Base-by-base conservation (phyloP, 2,888 invertebrate species). In the Amphiduros pacificus region DNA sequence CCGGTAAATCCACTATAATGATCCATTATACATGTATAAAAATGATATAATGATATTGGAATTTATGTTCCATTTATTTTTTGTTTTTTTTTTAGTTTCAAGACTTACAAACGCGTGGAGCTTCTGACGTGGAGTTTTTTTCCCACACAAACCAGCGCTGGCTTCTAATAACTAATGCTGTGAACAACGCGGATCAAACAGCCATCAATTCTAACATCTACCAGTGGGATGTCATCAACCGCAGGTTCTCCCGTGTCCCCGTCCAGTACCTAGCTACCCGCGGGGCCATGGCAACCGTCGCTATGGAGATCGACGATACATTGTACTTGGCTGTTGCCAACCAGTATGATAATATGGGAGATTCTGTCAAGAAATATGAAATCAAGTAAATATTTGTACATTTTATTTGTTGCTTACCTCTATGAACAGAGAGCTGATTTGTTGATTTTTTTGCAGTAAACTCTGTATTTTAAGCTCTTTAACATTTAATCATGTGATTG, bases 301-400 rank as follows among this genome's bases (percentile, higher is more conserved):
- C 72, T 9, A 72, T 77, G 56, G 60, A 55, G 22, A 72, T 75
- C 5, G 71, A 72, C 44, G 69, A 70, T 4, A 70, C 68, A 6
- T 61, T 71, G 4, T 78, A 71, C 59, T 62, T 79, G 58, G 75
- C 73, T 27, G 70, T 79, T 0, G 76, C 77, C 22, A 79, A 77
- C 60, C 69, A 72, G 36, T 76, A 73, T 55, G 76, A 79, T 55
- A 64, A 69, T 62, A 31, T 60, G 55, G n/a, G n/a, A n/a, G n/a
- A n/a, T n/a, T n/a, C n/a, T n/a, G 24, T 56, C 48, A 67, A 68
- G 58, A 68, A 63, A 2, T 72, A 70, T 53, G 65, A 73, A 58
- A 59, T 76, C 28, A 71, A 74, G 74, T 74, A 52, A 44, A 29
- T 11, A 49, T 61, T 17, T 1, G 1, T 29, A 14, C 28, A 36